Evolutionary conservation across 2,888 invertebrate species (phyloP), one percentile per base, ranked within the genome.

Genomic region (Quadroppia sp.): DNA sequence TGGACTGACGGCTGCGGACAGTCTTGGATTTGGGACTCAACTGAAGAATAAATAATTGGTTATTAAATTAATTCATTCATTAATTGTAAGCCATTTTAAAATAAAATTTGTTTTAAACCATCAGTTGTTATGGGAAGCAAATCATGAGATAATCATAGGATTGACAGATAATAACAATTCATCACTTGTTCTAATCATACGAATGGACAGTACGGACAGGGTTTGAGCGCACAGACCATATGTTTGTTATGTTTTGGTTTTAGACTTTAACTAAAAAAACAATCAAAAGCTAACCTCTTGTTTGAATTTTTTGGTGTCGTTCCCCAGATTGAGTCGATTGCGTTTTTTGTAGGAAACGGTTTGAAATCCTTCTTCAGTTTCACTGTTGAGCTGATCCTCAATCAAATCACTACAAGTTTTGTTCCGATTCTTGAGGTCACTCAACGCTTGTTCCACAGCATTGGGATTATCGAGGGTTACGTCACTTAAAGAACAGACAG

Each of bases 271-370:
- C n/a, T n/a, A n/a, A n/a, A n/a, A 50, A 50, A 6, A 50, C 20
- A 50, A 32, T 71, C 71, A 76, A 75, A 53, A 72, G 71, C 71
- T 77, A 74, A 77, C 77, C 80, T 79, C 83, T 81, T 79, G 79
- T 72, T 80, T 80, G 78, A 81, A 83, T 80, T 79, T 82, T 85
- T 81, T 81, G 6, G 81, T 81, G 71, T 77, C 76, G 72, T 74
- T 77, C 72, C 82, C 82, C 74, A 80, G 79, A 74, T 81, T 80
- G 30, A 80, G 81, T 77, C 82, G 82, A 71, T 82, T 81, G 36
- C 79, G 76, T 81, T 90, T 91, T 82, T 90, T 90, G 73, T 89
- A 90, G 75, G 90, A 87, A 9, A 92, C 92, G n/a, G 92, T 92
- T 82, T 91, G 90, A 82, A 92, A 91, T 70, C 90, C 90, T 79